phyloP scores from a whole-genome alignment of 2,113 vertebrate species.

The Odocoileus hemionus region DNA sequence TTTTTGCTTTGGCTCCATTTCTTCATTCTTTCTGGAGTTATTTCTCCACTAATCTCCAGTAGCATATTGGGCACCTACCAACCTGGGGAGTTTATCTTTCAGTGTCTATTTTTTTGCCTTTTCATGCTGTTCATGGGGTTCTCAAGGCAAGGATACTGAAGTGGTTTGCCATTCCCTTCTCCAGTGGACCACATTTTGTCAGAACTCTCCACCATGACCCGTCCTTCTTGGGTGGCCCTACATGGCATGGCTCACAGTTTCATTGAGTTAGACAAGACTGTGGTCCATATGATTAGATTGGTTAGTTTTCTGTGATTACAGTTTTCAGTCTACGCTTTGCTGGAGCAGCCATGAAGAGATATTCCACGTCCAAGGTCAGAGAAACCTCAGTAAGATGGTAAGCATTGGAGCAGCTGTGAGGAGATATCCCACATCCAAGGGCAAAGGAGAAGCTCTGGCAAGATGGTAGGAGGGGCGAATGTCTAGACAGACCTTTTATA shows the following conservation, averaged over 20 bases:
- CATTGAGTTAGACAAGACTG: background rate
- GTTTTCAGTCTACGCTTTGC: background rate
- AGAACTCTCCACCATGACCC: background rate
- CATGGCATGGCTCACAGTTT: background rate
- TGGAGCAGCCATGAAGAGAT: background rate
- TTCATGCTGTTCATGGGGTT: background rate
- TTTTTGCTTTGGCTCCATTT: background rate
- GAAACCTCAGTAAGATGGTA: background rate
- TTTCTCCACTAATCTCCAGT: background rate
- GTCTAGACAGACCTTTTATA: background rate
- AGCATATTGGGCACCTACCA: background rate
- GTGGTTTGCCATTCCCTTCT: background rate
- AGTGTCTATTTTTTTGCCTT: background rate
- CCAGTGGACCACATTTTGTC: background rate
- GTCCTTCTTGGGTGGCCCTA: background rate
- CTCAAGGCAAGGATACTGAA: background rate
- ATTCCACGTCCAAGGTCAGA: background rate
- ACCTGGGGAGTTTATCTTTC: background rate
- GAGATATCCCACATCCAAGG: background rate
- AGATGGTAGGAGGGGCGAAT: background rate
- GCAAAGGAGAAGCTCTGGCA: background rate
- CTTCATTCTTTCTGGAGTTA: background rate
- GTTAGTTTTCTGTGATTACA: background rate
- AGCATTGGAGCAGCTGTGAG: background rate
- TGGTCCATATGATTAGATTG: background rate